Conservation (phyloP, 2,888 invertebrate species). For the Rotaria macrura region DNA sequence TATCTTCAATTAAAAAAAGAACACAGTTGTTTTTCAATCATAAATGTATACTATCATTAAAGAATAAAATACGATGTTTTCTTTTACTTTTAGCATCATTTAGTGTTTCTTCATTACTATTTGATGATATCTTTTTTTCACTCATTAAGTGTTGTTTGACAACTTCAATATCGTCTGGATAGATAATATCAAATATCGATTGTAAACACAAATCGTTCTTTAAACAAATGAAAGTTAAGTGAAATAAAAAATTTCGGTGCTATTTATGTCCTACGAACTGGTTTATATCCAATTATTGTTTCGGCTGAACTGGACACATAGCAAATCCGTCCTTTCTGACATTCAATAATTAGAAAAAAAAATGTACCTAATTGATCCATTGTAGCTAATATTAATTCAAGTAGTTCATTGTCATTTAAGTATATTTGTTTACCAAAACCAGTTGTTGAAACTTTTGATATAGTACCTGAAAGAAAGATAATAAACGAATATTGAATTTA, state of each 20-base stretch:
- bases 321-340: not conserved
- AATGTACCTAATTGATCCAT: not conserved
- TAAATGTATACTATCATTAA: no score
- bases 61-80: not conserved
- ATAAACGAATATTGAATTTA: no score
- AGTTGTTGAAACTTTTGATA: not conserved
- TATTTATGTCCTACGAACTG: not conserved
- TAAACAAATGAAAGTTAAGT: not conserved
- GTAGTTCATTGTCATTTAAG: not conserved
- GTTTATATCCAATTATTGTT: not conserved
- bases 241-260: not conserved
- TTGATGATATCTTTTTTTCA: not conserved
- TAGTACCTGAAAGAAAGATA: not conserved
- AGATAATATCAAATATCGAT: not conserved
- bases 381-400: not conserved
- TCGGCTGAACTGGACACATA: not conserved
- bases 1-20: not conserved
- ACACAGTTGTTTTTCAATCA: not conserved
- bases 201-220: not conserved
- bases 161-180: not conserved
- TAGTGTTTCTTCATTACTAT: not conserved
- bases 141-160: not conserved
- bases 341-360: not conserved
- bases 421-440: not conserved
- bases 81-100: not conserved